Base-by-base conservation (phyloP, 2,888 invertebrate genomes). In the Drosophila algonquin region DNA sequence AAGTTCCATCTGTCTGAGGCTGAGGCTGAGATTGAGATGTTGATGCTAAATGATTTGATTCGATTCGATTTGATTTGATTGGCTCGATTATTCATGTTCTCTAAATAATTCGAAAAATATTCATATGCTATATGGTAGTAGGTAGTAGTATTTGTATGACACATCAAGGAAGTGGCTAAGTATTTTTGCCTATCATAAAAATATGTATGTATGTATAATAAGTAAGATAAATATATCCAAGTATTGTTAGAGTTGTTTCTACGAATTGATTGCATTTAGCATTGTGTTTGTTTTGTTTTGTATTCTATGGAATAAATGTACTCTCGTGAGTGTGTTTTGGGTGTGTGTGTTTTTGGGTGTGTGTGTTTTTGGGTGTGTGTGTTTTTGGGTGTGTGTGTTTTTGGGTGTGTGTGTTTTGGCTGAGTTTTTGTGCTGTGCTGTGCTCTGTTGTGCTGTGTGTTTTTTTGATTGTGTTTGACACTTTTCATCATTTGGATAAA, bases 51-150 rank as follows among this genome's bases (percentile, higher is more conserved):
- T 45, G 18, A 18, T 10, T 18, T 3, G 21, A 21, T 21, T 21
- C 3, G 21, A 21, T 10, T 18, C 21, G 21, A 21, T 21, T 21
- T 21, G 21, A 21, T 10, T 18, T 46, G 60, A 54, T 60, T 51
- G 44, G 45, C 55, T 40, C 59, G 62, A 10, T 48, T 55, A 24
- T 18, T 4, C n/a, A 40, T 16, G 16, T 63, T 35, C 35, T 4
- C 35, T 72, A 76, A 83, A 72, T 79, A 63, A 81, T 57, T 81
- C 63, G 48, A 79, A 85, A 81, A 84, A 81, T 81, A 81, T 75
- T 51, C 16, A 47, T 44, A 55, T 64, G 47, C 18, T 56, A 57
- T 72, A 77, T 57, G 48, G 40, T 40, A n/a, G 21, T 21, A 21
- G 21, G 21, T 21, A 21, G 21, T 21, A 32, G 14, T 50, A 70